Conservation (phyloP, 2,888 invertebrate species). For the Argynnis bischoffii region DNA sequence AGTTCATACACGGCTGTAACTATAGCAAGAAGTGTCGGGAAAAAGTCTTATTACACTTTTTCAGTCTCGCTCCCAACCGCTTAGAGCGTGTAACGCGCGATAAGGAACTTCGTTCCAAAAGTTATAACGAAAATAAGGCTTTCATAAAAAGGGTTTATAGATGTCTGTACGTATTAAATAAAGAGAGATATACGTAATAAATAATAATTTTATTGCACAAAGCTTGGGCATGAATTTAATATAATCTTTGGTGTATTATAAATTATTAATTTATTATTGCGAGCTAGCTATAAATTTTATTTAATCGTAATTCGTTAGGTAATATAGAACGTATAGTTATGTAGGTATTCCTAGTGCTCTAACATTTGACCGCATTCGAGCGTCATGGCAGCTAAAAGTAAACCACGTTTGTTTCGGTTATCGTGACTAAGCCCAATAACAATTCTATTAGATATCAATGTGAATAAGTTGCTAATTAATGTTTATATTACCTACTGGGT, state of each 20-base stretch:
- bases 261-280: conserved; percentile 38
- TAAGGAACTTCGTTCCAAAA: too few species aligned
- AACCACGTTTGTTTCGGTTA: conserved; percentile 57
- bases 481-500: conserved; percentile 26
- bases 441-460: conserved; percentile 62
- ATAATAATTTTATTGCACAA: too few species aligned
- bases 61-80: too few species aligned
- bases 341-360: conserved; percentile 37
- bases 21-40: too few species aligned
- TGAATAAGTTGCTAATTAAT: conserved; percentile 29
- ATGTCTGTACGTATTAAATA: too few species aligned
- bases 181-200: too few species aligned
- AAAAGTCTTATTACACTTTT: too few species aligned
- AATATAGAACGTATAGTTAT: conserved; percentile 60
- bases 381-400: conserved; percentile 46
- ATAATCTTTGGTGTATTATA: conserved; percentile 28
- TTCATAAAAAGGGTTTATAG: too few species aligned
- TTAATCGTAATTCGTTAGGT: conserved; percentile 55
- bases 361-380: conserved; percentile 60
- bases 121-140: too few species aligned
- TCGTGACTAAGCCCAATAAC: conserved; percentile 68
- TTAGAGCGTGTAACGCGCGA: too few species aligned
- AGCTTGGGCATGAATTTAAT: conserved; percentile 8
- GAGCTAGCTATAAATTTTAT: conserved; percentile 38
- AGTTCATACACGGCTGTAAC: too few species aligned